Percentiles rank a stretch among this genome's conserved stretches.
Conservation (phyloP, 2,888 invertebrate genomes). For the Belgica antarctica region DNA sequence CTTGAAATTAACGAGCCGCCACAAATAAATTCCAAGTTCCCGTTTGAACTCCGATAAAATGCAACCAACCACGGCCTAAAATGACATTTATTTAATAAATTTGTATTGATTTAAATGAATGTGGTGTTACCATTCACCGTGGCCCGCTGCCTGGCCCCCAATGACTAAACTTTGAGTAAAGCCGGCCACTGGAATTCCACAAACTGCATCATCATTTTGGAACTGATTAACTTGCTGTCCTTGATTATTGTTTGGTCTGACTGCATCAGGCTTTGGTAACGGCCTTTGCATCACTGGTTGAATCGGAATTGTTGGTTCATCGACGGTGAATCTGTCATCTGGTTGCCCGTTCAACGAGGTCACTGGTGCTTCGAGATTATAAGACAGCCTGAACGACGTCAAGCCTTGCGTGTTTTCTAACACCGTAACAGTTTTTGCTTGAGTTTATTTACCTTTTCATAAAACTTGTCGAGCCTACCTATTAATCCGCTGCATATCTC, state of each 20-base stretch:
- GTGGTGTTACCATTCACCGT: constrained; percentile 18
- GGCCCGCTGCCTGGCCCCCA: constrained; percentile 18
- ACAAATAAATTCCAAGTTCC: constrained; percentile 38
- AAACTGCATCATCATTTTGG: constrained; percentile 29
- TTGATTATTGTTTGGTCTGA: background rate
- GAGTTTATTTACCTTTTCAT: too few relatives aligned
- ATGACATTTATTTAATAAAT: background rate
- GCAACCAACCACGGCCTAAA: constrained; percentile 23
- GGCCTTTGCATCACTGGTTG: background rate
- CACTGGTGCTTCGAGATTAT: background rate
- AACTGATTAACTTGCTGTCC: constrained; percentile 17
- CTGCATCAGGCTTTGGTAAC: too few relatives aligned
- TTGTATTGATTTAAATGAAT: background rate
- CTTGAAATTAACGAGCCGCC: constrained; percentile 6
- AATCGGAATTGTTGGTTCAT: constrained; percentile 12
- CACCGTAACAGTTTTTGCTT: too few relatives aligned
- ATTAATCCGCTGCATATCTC: background rate
- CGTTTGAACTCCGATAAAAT: constrained; percentile 19
- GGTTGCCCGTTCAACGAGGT: background rate
- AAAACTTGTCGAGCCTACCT: too few relatives aligned
- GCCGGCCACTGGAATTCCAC: constrained; percentile 26
- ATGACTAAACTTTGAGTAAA: constrained; percentile 29
- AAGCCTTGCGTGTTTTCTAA: background rate
- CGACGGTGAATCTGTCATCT: background rate
- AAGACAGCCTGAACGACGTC: background rate